These are phyloP conservation scores for Vanessa cardui DNA, from an alignment of 2,888 invertebrate genomes.

Conservation along the genomic window DNA sequence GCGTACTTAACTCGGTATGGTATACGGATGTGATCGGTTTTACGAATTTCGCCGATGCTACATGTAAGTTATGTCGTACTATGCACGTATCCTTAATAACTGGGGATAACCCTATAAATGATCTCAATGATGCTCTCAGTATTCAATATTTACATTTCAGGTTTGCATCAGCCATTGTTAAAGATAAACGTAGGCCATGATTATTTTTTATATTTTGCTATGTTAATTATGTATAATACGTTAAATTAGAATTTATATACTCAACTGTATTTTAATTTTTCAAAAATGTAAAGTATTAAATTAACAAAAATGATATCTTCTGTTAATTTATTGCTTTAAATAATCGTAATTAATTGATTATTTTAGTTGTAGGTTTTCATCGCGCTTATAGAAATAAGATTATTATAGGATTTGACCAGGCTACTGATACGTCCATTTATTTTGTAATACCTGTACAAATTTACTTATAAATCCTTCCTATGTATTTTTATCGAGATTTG, in stretches of 20 bases:
- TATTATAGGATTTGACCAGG: background rate
- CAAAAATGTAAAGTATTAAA: background rate
- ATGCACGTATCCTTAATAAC: slow-evolving; percentile 36
- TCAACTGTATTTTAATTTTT: slow-evolving; percentile 7
- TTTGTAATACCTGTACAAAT: background rate
- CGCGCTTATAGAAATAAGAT: background rate
- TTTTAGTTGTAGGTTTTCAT: background rate
- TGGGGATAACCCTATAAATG: slow-evolving; percentile 49
- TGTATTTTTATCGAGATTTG: no score
- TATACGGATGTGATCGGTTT: no score
- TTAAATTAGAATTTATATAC: slow-evolving; percentile 15
- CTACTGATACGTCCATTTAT: background rate
- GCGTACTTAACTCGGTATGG: no score
- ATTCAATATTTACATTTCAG: slow-evolving; percentile 55
- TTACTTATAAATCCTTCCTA: background rate
- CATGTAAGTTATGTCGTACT: no score
- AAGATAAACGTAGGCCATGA: slow-evolving; percentile 36
- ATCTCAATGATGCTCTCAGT: slow-evolving; percentile 73
- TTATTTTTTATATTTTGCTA: slow-evolving; percentile 33
- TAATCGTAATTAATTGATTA: background rate
- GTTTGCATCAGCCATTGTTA: slow-evolving; percentile 58
- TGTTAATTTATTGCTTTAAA: background rate
- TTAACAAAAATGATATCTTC: background rate
- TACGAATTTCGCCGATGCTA: no score
- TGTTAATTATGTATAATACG: slow-evolving; percentile 1